phyloP scores from a whole-genome alignment of 2,888 invertebrate species.

The Parnassius apollo region DNA sequence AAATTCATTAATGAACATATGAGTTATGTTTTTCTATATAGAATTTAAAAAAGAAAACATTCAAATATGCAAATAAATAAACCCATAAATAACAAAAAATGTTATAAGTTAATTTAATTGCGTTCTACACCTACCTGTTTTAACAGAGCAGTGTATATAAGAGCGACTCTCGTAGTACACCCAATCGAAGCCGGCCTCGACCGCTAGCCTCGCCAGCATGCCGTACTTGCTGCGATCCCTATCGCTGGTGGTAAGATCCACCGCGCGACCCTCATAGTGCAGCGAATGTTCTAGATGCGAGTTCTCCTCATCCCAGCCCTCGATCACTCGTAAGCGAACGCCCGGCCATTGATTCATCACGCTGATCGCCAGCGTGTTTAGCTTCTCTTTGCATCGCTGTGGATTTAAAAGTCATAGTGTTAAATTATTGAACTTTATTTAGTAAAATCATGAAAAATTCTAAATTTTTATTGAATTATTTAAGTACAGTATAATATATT shows the following conservation, averaged over 20 bases:
- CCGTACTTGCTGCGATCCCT: slow-evolving; percentile 96
- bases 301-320: slow-evolving; percentile 96
- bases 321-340: slow-evolving; percentile 94
- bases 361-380: slow-evolving; percentile 95
- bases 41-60: too few relatives aligned
- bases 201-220: slow-evolving; percentile 96
- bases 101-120: background rate
- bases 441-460: too few relatives aligned
- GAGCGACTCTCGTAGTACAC: slow-evolving; percentile 97
- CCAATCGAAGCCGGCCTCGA: slow-evolving; percentile 99
- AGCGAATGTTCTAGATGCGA: slow-evolving; percentile 90
- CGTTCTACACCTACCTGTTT: slow-evolving; percentile 88
- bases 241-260: slow-evolving; percentile 97
- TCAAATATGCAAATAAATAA: too few relatives aligned
- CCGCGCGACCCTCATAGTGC: slow-evolving; percentile 98
- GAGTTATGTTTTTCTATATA: too few relatives aligned
- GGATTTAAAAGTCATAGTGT: slow-evolving; percentile 1
- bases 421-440: background rate
- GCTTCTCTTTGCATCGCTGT: slow-evolving; percentile 97
- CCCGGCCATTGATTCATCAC: slow-evolving; percentile 99
- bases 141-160: slow-evolving; percentile 98
- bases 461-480: too few relatives aligned
- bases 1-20: too few relatives aligned
- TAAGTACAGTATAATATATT: too few relatives aligned
- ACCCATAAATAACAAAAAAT: background rate